Percentiles rank a stretch among this genome's conserved stretches.
These are phyloP conservation scores for Pitangus sulphuratus DNA, from an alignment of 2,797 vertebrate species.

Conservation along the genomic window DNA sequence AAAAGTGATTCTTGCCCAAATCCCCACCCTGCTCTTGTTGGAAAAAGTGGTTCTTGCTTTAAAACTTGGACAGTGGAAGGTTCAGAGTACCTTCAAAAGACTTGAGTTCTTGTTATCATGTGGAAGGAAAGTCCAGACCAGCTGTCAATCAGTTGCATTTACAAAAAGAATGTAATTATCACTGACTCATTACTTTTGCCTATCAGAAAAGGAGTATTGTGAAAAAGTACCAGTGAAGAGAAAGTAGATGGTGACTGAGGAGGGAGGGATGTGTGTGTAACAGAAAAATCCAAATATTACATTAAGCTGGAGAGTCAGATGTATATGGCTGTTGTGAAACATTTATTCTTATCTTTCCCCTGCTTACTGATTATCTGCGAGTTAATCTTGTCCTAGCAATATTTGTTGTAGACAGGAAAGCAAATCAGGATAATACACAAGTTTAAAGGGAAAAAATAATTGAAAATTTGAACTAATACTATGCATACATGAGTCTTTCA, in stretches of 20 bases:
- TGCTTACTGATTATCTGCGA: not conserved
- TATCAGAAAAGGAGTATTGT: not conserved
- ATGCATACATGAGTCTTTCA: not conserved
- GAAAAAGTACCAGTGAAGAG: not conserved
- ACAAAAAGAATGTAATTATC: not conserved
- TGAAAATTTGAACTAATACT: not conserved
- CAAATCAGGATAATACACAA: not conserved
- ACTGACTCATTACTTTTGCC: not conserved
- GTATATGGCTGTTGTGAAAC: not conserved
- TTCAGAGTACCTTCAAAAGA: not conserved
- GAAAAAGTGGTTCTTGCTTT: not conserved
- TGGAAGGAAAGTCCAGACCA: not conserved
- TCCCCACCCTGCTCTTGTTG: not conserved
- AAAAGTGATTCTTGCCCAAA: not conserved
- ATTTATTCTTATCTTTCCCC: not conserved
- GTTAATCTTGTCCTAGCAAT: not conserved
- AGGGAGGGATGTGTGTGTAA: not conserved
- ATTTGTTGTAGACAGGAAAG: not conserved
- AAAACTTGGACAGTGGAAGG: not conserved
- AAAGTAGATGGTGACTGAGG: constrained; percentile 47
- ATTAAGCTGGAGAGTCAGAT: not conserved
- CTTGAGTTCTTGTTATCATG: not conserved
- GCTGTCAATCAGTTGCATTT: not conserved
- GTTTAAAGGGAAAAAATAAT: not conserved
- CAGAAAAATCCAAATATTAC: constrained; percentile 9